A percentile compares a stretch with the other conserved stretches of the same genome.
Evolutionary conservation across 2,888 invertebrate species (phyloP).

Genomic region (Coleophora flavipennella): DNA sequence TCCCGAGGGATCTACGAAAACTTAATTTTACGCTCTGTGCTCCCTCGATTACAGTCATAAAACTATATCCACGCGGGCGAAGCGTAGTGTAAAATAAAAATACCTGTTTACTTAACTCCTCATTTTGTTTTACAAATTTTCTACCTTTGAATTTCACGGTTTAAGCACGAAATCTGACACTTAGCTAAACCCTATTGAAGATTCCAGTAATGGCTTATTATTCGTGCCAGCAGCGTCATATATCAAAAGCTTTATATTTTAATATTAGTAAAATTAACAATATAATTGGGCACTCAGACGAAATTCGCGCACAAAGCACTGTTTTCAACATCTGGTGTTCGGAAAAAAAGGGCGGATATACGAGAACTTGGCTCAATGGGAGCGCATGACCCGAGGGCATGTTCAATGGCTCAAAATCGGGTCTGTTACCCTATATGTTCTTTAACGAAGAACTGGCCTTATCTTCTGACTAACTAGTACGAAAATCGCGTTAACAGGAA

Average conservation of each 20-base stretch:
- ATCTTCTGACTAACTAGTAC: background rate
- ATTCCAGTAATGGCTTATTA: conserved; percentile 58
- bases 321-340: conserved; percentile 59
- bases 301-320: conserved; percentile 36
- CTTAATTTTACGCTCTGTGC: too few species aligned
- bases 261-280: conserved; percentile 71
- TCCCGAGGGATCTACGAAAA: too few species aligned
- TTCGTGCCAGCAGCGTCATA: conserved; percentile 35
- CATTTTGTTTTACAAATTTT: conserved; percentile 12
- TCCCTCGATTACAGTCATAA: too few species aligned
- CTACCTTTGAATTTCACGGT: conserved; percentile 21
- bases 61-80: too few species aligned
- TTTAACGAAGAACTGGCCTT: conserved; percentile 17
- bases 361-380: conserved; percentile 61
- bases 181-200: conserved; percentile 13
- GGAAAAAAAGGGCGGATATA: conserved; percentile 68
- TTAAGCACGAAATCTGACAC: conserved; percentile 31
- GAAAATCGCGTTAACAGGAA: conserved; percentile 16
- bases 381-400: conserved; percentile 55
- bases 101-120: background rate
- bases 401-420: conserved; percentile 12
- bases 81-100: too few species aligned
- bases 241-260: conserved; percentile 43
- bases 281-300: conserved; percentile 68
- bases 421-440: conserved; percentile 10